phyloP scores from a whole-genome alignment of 2,113 vertebrate genomes.

The Oreamnos americanus region DNA sequence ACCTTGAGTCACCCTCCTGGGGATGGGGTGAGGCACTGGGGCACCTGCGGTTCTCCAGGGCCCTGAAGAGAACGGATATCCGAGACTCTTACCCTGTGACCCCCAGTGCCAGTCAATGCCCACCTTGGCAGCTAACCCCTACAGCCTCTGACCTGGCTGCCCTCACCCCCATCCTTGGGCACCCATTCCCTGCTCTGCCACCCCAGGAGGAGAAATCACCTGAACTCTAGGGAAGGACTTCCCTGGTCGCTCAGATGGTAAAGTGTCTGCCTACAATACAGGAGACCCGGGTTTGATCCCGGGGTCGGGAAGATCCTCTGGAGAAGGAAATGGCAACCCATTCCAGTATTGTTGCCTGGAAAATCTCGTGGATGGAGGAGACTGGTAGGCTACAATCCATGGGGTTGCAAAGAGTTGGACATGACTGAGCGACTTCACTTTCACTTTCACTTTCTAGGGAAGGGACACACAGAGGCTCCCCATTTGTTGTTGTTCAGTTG shows the following conservation, averaged over 20 bases:
- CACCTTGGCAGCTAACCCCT: background rate
- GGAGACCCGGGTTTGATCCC: background rate
- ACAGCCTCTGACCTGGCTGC: background rate
- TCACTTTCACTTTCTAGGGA: background rate
- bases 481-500: background rate
- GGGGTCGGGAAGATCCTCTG: background rate
- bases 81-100: background rate
- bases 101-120: background rate
- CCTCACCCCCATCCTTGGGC: background rate
- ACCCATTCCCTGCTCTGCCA: background rate
- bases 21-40: background rate
- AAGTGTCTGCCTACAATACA: background rate
- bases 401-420: background rate
- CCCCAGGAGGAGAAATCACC: background rate
- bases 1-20: background rate
- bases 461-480: background rate
- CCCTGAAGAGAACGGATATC: background rate
- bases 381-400: background rate
- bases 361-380: background rate
- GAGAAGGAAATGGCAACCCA: background rate
- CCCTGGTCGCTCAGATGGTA: accelerated
- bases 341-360: background rate
- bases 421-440: background rate
- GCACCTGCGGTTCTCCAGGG: background rate
- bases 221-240: background rate